Percentiles rank a stretch among this genome's conserved stretches.
These are phyloP conservation scores for Amblyjoppa fuscipennis DNA, from an alignment of 2,888 invertebrate genomes.

Conservation along the genomic window DNA sequence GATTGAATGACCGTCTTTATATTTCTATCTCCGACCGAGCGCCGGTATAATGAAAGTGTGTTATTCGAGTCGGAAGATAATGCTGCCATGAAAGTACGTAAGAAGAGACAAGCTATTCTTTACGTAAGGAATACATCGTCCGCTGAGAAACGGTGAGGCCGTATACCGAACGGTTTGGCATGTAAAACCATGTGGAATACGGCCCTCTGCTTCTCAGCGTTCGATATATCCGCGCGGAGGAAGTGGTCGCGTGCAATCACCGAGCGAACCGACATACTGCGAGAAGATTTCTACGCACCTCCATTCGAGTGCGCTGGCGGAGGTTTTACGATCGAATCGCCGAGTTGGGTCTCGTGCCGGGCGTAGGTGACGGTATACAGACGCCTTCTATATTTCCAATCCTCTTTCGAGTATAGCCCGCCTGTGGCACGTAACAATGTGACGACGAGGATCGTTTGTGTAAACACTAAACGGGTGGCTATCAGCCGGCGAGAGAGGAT, in stretches of 20 bases:
- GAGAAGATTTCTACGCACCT: slow-evolving; percentile 11
- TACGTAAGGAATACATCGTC: slow-evolving; percentile 27
- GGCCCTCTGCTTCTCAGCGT: neutral
- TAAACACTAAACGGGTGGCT: slow-evolving; percentile 59
- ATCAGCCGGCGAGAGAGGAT: slow-evolving; percentile 52
- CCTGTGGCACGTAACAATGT: slow-evolving; percentile 40
- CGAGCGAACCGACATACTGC: slow-evolving; percentile 28
- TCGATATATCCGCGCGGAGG: neutral
- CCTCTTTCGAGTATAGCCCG: slow-evolving; percentile 4
- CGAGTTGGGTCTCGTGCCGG: slow-evolving; percentile 33
- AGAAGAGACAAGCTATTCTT: slow-evolving; percentile 41
- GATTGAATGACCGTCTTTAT: slow-evolving; percentile 15
- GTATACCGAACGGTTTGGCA: neutral
- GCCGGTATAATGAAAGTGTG: slow-evolving; percentile 43
- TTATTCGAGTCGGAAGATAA: slow-evolving; percentile 37
- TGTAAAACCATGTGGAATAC: neutral
- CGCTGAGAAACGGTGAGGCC: neutral
- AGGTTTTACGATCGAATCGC: slow-evolving; percentile 59
- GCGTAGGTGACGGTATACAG: slow-evolving; percentile 52
- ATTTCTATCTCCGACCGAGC: slow-evolving; percentile 24
- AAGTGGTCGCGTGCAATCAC: slow-evolving; percentile 10
- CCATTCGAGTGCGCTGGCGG: slow-evolving; percentile 28
- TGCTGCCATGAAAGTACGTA: slow-evolving; percentile 37
- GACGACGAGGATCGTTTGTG: slow-evolving; percentile 48
- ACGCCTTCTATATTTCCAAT: slow-evolving; percentile 30